Evolutionary conservation across 2,888 invertebrate species (phyloP).

Genomic region (Dolichopus griseipennis): DNA sequence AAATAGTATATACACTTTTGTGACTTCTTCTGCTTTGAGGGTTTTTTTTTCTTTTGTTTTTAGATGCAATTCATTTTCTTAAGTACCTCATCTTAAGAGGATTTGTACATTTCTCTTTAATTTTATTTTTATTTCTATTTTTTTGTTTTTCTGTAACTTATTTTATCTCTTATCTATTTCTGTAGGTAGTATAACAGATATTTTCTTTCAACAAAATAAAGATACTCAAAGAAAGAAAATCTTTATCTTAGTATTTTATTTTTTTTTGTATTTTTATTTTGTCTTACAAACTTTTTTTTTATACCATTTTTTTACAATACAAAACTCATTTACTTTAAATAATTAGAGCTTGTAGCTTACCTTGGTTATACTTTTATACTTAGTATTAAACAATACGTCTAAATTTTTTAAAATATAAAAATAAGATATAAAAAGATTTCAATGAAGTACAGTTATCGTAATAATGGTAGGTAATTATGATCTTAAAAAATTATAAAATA

Average conservation of each 20-base stretch:
- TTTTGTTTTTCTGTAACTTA: too few species aligned
- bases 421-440: too few species aligned
- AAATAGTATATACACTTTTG: not conserved
- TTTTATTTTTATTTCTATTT: not conserved
- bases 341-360: not conserved
- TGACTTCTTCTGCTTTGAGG: not conserved
- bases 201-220: not conserved
- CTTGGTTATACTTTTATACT: too few species aligned
- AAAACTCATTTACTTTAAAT: not conserved
- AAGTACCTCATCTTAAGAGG: not conserved
- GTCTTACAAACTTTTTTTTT: not conserved
- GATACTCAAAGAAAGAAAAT: not conserved
- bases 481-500: too few species aligned
- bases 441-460: too few species aligned
- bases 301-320: not conserved
- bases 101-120: not conserved
- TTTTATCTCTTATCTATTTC: not conserved
- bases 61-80: slow-evolving; percentile 3
- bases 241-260: not conserved
- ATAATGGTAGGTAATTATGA: too few species aligned
- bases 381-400: not conserved
- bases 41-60: not conserved
- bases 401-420: not conserved
- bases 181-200: not conserved
- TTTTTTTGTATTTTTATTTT: too few species aligned